Evolutionary conservation across 2,113 vertebrate genomes (phyloP), one percentile per base, ranked within the genome.

Genomic region (Choloepus hoffmanni): DNA sequence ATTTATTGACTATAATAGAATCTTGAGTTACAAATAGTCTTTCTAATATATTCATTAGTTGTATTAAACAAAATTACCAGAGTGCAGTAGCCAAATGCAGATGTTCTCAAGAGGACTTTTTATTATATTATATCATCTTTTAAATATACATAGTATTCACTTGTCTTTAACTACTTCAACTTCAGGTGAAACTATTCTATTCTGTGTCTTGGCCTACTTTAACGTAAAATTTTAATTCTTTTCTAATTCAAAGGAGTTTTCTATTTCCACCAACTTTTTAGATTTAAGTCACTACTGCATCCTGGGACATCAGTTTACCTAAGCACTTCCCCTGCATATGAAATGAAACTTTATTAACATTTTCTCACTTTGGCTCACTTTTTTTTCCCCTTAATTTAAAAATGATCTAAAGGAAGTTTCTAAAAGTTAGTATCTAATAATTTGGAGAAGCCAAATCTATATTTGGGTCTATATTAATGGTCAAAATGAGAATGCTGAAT

Each of bases 401-500:
- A 15, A 68, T 33, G 16, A 84, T 7, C 15, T 16, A 4, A 84
- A 68, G 45, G 19, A 85, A 68, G 36, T 86, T 70, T 45, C 12
- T 36, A 18, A 84, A 96, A 89, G 33, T 73, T 77, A 90, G 68
- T 89, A 5, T 18, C 43, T 68, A 94, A 72, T 91, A 82, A 83
- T 90, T 85, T 83, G 53, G 36, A 76, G 62, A 89, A 85, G 58
- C 33, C 45, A 96, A 84, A 93, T 76, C 33, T 85, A 24, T 78
- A 65, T 63, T 86, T 87, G 28, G 19, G 58, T 24, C 65, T 95
- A 3, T 45, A 92, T 85, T 84, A 65, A 55, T 93, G 60, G 88
- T 89, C 79, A 92, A 9, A n/a, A 26, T 73, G 12, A 84, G 82
- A 68, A 30, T 79, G 11, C 65, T 74, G 68, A 88, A 70, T 48